Base-by-base conservation (phyloP, 2,888 invertebrate genomes). In the Bellardia pandia region DNA sequence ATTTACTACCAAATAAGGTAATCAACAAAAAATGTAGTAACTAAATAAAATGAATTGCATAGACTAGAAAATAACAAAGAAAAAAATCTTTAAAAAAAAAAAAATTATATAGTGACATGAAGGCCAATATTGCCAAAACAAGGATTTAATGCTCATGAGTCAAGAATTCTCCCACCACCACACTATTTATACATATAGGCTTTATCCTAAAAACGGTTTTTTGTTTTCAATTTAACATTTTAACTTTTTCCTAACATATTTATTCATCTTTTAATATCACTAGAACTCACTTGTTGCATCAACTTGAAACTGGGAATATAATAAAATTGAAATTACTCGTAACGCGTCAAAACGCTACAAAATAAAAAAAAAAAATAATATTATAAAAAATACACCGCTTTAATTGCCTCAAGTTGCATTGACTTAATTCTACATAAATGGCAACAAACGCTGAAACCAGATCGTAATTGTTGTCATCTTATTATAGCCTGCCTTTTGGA, bases 401-500 rank as follows among this genome's bases (percentile, higher is more conserved):
- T 87, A 87, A 87, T 87, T 87, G 87, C 75, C 78, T 78, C 85
- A 82, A 78, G 85, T 87, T 87, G 81, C 87, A 87, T 82, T 87
- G 87, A 85, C 87, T 85, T 64, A 82, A 85, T 87, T 87, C 81
- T 85, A 81, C 86, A 85, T 85, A 85, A 87, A 87, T 87, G 86
- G 85, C 69, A 82, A 78, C 85, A 85, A 77, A 66, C 62, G 74
- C 58, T 85, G 78, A 87, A 87, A 87, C 85, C 80, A 86, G 83
- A 86, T 83, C 77, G 77, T 78, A 72, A 33, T 58, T 48, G n/a
- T 62, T 71, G 69, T 81, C 84, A 78, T 86, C 80, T 77, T 68
- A 82, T 76, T 76, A 58, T 75, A 77, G 81, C 69, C 75, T 62
- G 76, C 62, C 66, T 64, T 16, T 45, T 74, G 62, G 23, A 51